Evolutionary conservation across 2,113 vertebrate genomes (phyloP), one percentile per base, ranked within the genome.

Genomic region (Bettongia penicillata): DNA sequence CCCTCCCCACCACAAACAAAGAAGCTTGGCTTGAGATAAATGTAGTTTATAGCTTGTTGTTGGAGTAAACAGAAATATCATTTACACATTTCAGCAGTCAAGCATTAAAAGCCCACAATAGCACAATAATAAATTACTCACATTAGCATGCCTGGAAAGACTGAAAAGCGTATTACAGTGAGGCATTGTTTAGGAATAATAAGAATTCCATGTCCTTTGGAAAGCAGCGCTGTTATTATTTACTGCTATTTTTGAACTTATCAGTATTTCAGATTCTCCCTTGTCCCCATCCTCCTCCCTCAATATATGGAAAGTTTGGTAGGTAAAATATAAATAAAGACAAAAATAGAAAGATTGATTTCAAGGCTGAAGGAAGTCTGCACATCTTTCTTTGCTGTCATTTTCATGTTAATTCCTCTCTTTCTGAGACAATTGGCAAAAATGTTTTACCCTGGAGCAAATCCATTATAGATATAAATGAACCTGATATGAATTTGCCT

Each of bases 31-130:
- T 91, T 43, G 22, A 91, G 53, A 95, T 90, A 93, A 91, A 92
- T 90, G 90, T 93, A 47, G n/a, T 93, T 95, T 94, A 91, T 51
- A 94, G 14, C 43, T 57, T 51, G 37, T 93, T 92, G 90, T 68
- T 97, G 92, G 10, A 95, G 55, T 95, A 95, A 95, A 93, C 61
- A 94, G 93, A 95, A 93, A 93, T 94, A 91, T 77, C 28, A 93
- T 91, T 91, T 93, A 95, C 84, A 51, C 10, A 50, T 92, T 89
- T 90, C 37, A 93, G 53, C 90, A 95, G 89, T 90, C 25, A 96
- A 91, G 53, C 11, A n/a, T 93, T 92, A 94, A 96, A 95, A 91
- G 8, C 51, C 92, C 43, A 95, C 1, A 93, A 47, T 91, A 92
- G 26, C 28, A 94, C 68, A 84, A 94, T 49, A 95, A 97, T 94